Evolutionary conservation across 2,113 vertebrate species (phyloP).

Genomic region (Hemichromis elongatus): DNA sequence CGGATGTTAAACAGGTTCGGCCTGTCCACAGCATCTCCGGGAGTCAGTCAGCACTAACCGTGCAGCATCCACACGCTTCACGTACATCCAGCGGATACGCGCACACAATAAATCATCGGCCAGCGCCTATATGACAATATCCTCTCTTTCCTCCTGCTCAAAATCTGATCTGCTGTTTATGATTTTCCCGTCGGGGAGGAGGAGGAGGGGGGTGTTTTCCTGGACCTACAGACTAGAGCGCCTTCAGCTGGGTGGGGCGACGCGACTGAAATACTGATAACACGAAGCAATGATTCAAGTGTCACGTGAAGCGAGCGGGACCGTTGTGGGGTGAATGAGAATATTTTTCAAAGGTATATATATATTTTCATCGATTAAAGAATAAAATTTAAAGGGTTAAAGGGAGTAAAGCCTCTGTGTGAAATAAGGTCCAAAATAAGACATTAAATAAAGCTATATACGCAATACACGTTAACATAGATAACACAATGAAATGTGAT

Average conservation of each 20-base stretch:
- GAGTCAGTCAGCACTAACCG: not conserved
- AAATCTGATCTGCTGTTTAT: not conserved
- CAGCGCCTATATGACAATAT: not conserved
- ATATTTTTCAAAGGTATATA: not conserved
- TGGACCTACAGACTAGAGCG: constrained; percentile 14
- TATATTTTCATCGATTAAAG: not conserved
- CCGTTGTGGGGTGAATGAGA: not conserved
- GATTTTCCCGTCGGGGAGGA: not conserved
- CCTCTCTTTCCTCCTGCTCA: not conserved
- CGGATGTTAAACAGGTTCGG: not conserved
- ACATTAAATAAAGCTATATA: not conserved
- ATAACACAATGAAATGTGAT: not conserved
- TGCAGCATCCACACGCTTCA: not conserved
- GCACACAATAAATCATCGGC: not conserved
- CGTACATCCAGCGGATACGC: not conserved
- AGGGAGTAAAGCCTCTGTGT: not conserved
- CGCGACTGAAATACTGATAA: not conserved
- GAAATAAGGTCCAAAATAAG: not conserved
- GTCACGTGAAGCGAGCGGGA: not conserved
- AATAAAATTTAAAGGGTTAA: not conserved
- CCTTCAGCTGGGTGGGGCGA: constrained; percentile 44
- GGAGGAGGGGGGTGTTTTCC: constrained; percentile 37
- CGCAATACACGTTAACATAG: not conserved
- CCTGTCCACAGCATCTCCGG: constrained; percentile 29
- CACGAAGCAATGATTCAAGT: not conserved